Evolutionary conservation across 2,888 invertebrate species (phyloP).

Genomic region (Phlogophora meticulosa): DNA sequence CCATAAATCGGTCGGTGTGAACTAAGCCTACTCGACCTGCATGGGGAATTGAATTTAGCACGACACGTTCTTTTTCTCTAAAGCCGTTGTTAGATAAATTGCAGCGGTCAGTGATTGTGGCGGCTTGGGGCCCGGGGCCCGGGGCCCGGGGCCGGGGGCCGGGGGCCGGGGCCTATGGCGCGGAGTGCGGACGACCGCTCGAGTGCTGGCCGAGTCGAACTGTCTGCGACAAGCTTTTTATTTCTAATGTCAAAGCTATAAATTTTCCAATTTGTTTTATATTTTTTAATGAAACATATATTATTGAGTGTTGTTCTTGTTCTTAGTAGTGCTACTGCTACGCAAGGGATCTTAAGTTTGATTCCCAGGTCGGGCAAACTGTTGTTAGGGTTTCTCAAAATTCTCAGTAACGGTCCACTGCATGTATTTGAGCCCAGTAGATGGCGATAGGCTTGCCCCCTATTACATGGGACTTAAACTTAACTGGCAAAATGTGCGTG

Average conservation of each 20-base stretch:
- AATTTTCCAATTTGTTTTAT: constrained; percentile 19
- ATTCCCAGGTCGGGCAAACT: too few species aligned
- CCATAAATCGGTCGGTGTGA: constrained; percentile 3
- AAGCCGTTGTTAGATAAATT: constrained; percentile 67
- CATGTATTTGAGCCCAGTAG: too few species aligned
- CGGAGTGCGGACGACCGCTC: constrained; percentile 41
- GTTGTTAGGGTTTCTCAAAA: too few species aligned
- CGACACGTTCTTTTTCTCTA: constrained; percentile 70
- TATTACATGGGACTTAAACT: too few species aligned
- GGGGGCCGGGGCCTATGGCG: constrained; percentile 56
- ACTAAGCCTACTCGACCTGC: constrained; percentile 49
- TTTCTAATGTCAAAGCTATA: constrained; percentile 23
- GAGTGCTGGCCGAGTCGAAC: constrained; percentile 45
- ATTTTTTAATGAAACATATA: constrained; percentile 9
- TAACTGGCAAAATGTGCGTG: too few species aligned
- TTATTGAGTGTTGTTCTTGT: too few species aligned
- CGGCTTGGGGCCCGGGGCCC: constrained; percentile 51
- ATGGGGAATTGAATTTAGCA: constrained; percentile 76
- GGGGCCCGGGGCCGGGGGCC: constrained; percentile 57
- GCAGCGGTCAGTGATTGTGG: constrained; percentile 65
- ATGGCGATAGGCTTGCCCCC: too few species aligned
- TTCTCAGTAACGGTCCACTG: too few species aligned
- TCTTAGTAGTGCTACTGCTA: too few species aligned
- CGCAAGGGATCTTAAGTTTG: too few species aligned
- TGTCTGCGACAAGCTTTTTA: constrained; percentile 27